Evolutionary conservation across 2,888 invertebrate species (phyloP).

Genomic region (Andrena marginata): DNA sequence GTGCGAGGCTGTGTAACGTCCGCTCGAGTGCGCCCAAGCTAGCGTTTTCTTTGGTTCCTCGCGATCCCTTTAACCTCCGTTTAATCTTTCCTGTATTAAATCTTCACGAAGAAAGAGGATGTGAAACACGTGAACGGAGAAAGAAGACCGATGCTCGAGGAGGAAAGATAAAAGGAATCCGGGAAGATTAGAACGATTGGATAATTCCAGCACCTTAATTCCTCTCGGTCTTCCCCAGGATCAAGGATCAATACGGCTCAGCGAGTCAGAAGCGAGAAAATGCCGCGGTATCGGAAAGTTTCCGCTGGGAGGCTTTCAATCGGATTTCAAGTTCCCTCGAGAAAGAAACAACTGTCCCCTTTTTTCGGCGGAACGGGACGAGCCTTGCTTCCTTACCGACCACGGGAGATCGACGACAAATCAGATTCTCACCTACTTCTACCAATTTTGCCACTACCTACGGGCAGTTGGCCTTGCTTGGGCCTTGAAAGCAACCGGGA

Average conservation of each 20-base stretch:
- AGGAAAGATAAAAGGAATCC: background rate
- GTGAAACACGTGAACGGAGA: background rate
- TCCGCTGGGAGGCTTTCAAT: constrained; percentile 43
- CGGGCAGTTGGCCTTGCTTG: too few relatives aligned
- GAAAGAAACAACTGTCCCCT: constrained; percentile 33
- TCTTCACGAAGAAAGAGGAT: background rate
- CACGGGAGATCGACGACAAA: background rate
- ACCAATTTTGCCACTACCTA: too few relatives aligned
- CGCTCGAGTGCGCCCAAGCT: constrained; percentile 46
- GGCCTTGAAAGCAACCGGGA: too few relatives aligned
- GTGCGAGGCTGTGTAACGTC: constrained; percentile 59
- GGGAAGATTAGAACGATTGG: background rate
- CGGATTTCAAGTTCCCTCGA: constrained; percentile 50
- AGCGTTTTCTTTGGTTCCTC: constrained; percentile 19
- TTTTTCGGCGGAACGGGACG: background rate
- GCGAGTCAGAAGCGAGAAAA: constrained; percentile 2
- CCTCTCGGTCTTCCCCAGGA: constrained; percentile 45
- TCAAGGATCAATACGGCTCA: constrained; percentile 17
- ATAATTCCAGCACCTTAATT: constrained; percentile 50
- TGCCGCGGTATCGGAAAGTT: background rate
- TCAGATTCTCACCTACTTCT: background rate
- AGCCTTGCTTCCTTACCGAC: constrained; percentile 3
- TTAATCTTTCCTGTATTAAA: constrained; percentile 26
- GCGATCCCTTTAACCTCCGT: constrained; percentile 30
- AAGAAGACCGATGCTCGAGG: background rate